A percentile compares a stretch with the other conserved stretches of the same genome.
Evolutionary conservation across 2,888 invertebrate species (phyloP).

Genomic region (Plagiodera versicolora): DNA sequence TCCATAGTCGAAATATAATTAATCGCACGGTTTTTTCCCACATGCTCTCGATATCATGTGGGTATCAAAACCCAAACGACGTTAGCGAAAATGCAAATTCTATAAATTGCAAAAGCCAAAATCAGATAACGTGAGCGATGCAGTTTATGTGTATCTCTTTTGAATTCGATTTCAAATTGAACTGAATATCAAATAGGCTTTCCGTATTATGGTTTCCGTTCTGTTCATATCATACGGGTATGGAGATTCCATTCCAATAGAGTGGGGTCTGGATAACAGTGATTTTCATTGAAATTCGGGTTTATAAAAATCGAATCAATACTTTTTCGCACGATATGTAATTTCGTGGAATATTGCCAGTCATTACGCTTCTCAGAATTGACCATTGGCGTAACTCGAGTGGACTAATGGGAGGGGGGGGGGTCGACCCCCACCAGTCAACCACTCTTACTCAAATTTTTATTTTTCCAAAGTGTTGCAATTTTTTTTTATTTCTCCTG

Average conservation of each 20-base stretch:
- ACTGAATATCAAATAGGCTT: constrained; percentile 8
- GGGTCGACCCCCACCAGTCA: no score
- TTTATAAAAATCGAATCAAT: background rate
- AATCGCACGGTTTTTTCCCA: background rate
- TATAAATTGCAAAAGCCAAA: background rate
- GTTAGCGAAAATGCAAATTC: background rate
- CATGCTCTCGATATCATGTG: background rate
- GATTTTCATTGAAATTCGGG: background rate
- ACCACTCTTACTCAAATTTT: no score
- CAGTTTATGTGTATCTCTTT: constrained; percentile 5
- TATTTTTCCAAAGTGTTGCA: no score
- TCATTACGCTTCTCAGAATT: no score
- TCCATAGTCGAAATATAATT: no score
- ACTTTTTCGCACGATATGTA: background rate
- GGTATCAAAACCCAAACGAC: background rate
- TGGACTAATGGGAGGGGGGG: no score
- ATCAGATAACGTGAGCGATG: background rate
- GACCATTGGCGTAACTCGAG: no score
- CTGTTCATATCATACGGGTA: constrained; percentile 16
- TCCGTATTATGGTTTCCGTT: constrained; percentile 10
- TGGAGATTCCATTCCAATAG: constrained; percentile 13
- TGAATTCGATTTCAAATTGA: constrained; percentile 11
- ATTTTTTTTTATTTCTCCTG: no score
- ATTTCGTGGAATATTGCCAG: no score
- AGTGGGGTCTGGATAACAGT: background rate